Percentiles rank a stretch among this genome's conserved stretches.
Conservation (phyloP, 1,140 invertebrate genomes). For the Bombus pascuorum region DNA sequence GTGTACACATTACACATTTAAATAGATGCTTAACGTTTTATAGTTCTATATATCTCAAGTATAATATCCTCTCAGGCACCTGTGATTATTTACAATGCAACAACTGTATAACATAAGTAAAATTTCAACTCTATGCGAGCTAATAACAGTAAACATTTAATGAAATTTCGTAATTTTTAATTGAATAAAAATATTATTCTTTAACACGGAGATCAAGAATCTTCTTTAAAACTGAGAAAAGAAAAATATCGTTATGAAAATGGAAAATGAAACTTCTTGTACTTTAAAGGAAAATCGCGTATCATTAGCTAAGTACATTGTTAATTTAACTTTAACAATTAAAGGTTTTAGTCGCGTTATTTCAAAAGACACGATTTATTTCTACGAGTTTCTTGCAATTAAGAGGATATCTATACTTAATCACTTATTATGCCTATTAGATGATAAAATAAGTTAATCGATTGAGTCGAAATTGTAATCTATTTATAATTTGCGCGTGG, state of each 20-base stretch:
- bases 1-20: constrained; percentile 44
- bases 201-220: background rate
- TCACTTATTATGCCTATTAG: constrained; percentile 31
- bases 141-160: background rate
- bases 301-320: background rate
- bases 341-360: background rate
- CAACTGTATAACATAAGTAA: background rate
- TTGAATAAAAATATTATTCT: background rate
- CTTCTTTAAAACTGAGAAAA: background rate
- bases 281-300: background rate
- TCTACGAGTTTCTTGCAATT: background rate
- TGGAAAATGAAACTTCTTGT: background rate
- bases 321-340: background rate
- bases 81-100: constrained; percentile 81
- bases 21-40: constrained; percentile 59
- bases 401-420: constrained; percentile 39
- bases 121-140: background rate
- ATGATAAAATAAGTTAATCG: constrained; percentile 16
- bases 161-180: background rate
- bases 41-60: constrained; percentile 72
- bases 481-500: constrained; percentile 37
- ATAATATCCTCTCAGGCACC: constrained; percentile 78
- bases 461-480: constrained; percentile 9
- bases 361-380: background rate
- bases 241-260: background rate